phyloP scores from a whole-genome alignment of 2,797 vertebrate genomes.

The Poeciliopsis presidionis region DNA sequence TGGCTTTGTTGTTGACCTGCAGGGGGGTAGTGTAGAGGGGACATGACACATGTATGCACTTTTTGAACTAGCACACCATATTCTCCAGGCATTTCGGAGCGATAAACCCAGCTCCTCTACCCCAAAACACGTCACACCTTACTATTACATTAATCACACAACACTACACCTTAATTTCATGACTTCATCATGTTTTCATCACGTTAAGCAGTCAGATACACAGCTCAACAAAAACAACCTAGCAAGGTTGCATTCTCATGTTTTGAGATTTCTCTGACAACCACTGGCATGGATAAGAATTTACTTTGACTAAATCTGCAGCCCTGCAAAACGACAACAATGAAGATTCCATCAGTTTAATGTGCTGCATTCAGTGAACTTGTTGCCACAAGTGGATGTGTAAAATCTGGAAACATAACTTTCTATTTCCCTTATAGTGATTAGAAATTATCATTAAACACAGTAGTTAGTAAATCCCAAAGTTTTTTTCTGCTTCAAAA shows the following conservation, averaged over 20 bases:
- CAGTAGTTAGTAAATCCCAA: not conserved
- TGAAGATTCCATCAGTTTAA: not conserved
- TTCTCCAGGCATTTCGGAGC: conserved; percentile 23
- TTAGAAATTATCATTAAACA: not conserved
- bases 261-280: not conserved
- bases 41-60: conserved; percentile 70
- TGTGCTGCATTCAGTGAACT: not conserved
- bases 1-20: conserved; percentile 88
- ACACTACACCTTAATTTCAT: not conserved
- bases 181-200: not conserved
- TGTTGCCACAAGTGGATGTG: not conserved
- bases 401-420: not conserved
- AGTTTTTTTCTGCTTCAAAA: not conserved
- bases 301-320: not conserved
- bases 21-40: conserved; percentile 76
- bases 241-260: not conserved
- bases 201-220: not conserved
- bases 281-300: not conserved
- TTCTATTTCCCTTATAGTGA: not conserved
- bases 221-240: not conserved
- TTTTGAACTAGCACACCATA: conserved; percentile 40
- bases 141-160: not conserved
- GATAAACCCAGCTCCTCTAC: conserved; percentile 26
- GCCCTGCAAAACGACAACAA: not conserved
- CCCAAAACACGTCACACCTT: not conserved